These are phyloP conservation scores for Brachyhypopomus gauderio DNA, from an alignment of 2,113 vertebrate species.

Conservation along the genomic window DNA sequence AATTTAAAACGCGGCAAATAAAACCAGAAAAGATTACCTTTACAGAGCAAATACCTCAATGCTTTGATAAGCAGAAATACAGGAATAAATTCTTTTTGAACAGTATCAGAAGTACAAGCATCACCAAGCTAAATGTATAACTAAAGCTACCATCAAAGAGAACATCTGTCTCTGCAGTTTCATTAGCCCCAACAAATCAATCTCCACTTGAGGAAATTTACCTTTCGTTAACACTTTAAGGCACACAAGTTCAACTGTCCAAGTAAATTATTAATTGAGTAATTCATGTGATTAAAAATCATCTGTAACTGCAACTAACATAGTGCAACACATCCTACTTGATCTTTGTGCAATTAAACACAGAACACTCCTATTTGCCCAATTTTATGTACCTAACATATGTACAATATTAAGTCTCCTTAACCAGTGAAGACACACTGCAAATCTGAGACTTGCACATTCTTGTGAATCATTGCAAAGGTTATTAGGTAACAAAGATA, in stretches of 20 bases:
- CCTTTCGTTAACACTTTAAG: constrained; percentile 11
- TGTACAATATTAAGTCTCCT: neutral
- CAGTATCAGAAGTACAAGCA: neutral
- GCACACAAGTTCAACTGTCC: constrained; percentile 2
- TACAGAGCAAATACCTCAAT: constrained; percentile 13
- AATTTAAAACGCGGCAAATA: constrained; percentile 1
- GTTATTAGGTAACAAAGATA: neutral
- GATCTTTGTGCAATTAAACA: constrained; percentile 1
- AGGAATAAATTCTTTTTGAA: constrained; percentile 3
- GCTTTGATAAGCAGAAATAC: constrained; percentile 27
- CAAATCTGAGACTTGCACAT: neutral
- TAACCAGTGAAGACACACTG: neutral
- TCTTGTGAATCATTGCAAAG: neutral
- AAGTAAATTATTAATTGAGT: neutral
- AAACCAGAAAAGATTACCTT: neutral
- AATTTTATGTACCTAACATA: neutral
- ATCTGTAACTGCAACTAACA: neutral
- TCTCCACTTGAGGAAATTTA: neutral
- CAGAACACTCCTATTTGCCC: neutral
- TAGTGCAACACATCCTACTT: neutral
- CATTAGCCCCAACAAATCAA: neutral
- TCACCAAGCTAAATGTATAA: neutral
- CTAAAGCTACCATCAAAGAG: neutral
- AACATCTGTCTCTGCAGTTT: neutral
- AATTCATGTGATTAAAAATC: constrained; percentile 6